Conservation (phyloP, 2,797 vertebrate genomes). For the Neostethus bicornis region DNA sequence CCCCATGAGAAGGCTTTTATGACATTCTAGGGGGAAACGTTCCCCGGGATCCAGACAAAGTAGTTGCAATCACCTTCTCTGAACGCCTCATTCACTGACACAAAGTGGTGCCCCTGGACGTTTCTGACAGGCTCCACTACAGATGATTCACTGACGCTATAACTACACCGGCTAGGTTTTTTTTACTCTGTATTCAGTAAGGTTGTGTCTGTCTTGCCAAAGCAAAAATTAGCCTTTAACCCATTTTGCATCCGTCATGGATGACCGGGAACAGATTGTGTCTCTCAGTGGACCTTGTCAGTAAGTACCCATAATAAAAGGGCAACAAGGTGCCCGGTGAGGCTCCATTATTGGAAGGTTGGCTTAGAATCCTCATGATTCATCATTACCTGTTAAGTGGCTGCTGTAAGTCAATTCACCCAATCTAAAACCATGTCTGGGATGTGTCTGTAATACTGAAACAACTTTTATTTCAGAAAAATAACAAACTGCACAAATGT, state of each 20-base stretch:
- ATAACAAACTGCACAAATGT: too few species aligned
- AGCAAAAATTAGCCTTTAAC: conserved; percentile 65
- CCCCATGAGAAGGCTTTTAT: conserved; percentile 57
- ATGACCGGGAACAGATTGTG: conserved; percentile 69
- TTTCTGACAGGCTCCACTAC: conserved; percentile 46
- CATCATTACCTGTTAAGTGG: neutral
- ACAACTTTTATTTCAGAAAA: too few species aligned
- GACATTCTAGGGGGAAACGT: conserved; percentile 65
- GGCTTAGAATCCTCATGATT: conserved; percentile 22
- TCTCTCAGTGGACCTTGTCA: conserved; percentile 66
- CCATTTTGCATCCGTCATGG: conserved; percentile 50
- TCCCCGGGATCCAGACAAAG: conserved; percentile 55
- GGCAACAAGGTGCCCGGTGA: conserved; percentile 21
- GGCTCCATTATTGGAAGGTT: conserved; percentile 21
- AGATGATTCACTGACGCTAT: conserved; percentile 53
- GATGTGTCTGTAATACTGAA: too few species aligned
- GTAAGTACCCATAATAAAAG: conserved; percentile 56
- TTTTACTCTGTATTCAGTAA: conserved; percentile 30
- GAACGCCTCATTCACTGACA: conserved; percentile 60
- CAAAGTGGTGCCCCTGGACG: conserved; percentile 52
- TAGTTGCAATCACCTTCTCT: conserved; percentile 52
- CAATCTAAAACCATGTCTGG: too few species aligned
- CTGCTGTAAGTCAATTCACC: neutral
- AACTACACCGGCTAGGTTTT: conserved; percentile 15
- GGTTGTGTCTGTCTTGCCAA: conserved; percentile 37